A percentile compares a stretch with the other conserved stretches of the same genome.
phyloP scores from a whole-genome alignment of 2,797 vertebrate genomes.

The Bradypodion pumilum region DNA sequence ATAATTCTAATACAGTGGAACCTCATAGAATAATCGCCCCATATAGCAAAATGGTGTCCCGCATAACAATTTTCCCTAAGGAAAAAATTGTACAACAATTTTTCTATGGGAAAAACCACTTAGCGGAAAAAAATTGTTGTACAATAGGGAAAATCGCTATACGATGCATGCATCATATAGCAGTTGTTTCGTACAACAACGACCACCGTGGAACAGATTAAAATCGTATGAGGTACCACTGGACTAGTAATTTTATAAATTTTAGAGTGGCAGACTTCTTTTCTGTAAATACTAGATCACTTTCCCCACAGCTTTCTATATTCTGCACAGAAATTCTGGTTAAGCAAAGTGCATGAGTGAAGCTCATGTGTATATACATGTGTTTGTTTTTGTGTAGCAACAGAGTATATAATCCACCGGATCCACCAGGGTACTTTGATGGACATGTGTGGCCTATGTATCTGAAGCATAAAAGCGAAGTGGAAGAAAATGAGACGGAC shows the following conservation, averaged over 20 bases:
- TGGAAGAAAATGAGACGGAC: constrained; percentile 75
- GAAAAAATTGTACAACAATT: too few relatives aligned
- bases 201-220: too few relatives aligned
- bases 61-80: too few relatives aligned
- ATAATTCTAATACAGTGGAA: neutral
- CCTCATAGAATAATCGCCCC: too few relatives aligned
- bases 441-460: constrained; percentile 96
- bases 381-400: constrained; percentile 73
- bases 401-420: constrained; percentile 87
- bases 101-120: too few relatives aligned
- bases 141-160: too few relatives aligned
- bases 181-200: too few relatives aligned
- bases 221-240: too few relatives aligned
- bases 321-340: neutral
- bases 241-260: too few relatives aligned
- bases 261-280: neutral
- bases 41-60: too few relatives aligned
- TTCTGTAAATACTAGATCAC: neutral
- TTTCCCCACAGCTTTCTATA: neutral
- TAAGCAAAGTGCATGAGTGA: neutral
- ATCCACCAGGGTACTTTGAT: constrained; percentile 89
- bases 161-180: too few relatives aligned
- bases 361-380: neutral
- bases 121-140: too few relatives aligned
- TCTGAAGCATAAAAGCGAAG: constrained; percentile 82